Conservation (phyloP, 2,113 vertebrate genomes). For the Erpornis zantholeuca region DNA sequence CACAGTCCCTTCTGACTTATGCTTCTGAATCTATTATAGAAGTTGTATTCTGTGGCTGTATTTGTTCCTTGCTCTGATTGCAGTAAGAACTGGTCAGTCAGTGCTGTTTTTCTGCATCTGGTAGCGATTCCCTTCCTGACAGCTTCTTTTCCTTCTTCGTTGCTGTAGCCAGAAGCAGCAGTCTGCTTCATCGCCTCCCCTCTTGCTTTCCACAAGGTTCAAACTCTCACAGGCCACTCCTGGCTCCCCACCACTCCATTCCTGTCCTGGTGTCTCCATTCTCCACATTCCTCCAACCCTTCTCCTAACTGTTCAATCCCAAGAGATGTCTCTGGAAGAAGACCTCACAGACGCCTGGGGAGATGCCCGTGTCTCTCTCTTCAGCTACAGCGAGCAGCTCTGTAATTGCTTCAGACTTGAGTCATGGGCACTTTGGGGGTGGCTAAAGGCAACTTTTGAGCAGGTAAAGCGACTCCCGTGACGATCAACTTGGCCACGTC, state of each 20-base stretch:
- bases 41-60: neutral
- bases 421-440: neutral
- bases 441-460: neutral
- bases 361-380: neutral
- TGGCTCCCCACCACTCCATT: neutral
- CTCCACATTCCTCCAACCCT: neutral
- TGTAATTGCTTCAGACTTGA: neutral
- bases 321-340: neutral
- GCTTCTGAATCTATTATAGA: neutral
- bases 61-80: neutral
- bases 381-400: neutral
- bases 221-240: neutral
- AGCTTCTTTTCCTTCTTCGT: neutral
- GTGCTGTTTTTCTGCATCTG: neutral
- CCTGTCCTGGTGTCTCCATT: neutral
- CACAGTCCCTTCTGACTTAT: neutral
- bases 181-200: neutral
- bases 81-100: neutral
- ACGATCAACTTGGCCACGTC: accelerated
- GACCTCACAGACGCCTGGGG: neutral
- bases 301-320: neutral
- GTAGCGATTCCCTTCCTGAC: neutral
- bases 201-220: neutral
- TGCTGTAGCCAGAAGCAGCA: neutral
- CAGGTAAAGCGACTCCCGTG: neutral